A percentile compares a stretch with the other conserved stretches of the same genome.
phyloP scores from a whole-genome alignment of 2,797 vertebrate genomes.

The Enteromius thamalakanensis region DNA sequence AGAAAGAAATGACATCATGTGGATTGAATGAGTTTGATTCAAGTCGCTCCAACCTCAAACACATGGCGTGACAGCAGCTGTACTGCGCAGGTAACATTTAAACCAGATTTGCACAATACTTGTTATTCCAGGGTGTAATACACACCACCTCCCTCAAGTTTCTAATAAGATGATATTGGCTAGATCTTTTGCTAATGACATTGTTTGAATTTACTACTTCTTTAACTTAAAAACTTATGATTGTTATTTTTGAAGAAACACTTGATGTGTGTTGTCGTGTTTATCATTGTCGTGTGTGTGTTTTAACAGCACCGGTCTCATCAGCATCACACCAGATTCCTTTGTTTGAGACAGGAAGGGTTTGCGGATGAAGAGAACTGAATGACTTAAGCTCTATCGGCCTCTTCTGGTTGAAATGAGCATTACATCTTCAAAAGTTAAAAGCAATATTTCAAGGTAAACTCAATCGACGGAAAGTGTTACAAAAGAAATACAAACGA shows the following conservation, averaged over 20 bases:
- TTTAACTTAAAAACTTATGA: not conserved
- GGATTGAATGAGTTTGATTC: constrained; percentile 66
- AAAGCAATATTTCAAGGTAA: not conserved
- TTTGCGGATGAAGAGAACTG: not conserved
- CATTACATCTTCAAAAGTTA: not conserved
- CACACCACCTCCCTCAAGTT: constrained; percentile 17
- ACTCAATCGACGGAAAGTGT: not conserved
- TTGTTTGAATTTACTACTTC: not conserved
- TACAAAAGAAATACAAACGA: not conserved
- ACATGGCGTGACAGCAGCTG: constrained; percentile 36
- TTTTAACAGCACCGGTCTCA: constrained; percentile 33
- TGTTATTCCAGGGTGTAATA: constrained; percentile 53
- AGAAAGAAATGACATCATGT: constrained; percentile 68
- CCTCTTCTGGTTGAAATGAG: constrained; percentile 63
- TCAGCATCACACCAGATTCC: constrained; percentile 52
- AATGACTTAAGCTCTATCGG: constrained; percentile 54
- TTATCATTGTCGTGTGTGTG: not conserved
- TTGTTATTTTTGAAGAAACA: not conserved
- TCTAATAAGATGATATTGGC: not conserved
- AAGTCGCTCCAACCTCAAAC: constrained; percentile 66
- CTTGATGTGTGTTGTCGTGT: not conserved
- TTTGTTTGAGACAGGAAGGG: constrained; percentile 66
- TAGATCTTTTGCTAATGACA: not conserved
- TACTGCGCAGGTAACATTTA: constrained; percentile 20
- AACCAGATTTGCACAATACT: constrained; percentile 54